phyloP scores from a whole-genome alignment of 2,888 invertebrate species.

The Trichogramma dendrolimi region DNA sequence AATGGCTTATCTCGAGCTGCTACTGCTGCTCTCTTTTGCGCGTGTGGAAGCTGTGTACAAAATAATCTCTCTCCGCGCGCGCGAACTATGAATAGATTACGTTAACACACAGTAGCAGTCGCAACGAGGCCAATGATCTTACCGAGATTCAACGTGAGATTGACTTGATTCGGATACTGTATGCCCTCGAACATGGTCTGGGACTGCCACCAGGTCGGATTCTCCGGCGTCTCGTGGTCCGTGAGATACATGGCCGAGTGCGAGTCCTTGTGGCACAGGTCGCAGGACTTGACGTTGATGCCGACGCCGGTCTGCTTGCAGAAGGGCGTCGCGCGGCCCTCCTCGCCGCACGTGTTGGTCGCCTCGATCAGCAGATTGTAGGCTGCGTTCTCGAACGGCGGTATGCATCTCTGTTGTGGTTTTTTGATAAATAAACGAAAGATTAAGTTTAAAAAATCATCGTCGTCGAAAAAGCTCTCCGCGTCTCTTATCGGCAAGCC shows the following conservation, averaged over 20 bases:
- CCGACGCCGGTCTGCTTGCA: constrained; percentile 90
- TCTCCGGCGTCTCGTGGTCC: constrained; percentile 83
- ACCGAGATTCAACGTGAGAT: constrained; percentile 86
- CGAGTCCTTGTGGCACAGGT: constrained; percentile 66
- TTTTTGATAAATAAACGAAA: no score
- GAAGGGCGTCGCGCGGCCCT: constrained; percentile 69
- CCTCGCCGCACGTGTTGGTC: constrained; percentile 92
- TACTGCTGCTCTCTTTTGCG: no score
- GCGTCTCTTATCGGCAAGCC: no score
- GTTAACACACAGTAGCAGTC: neutral
- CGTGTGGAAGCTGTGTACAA: no score
- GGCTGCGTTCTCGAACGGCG: constrained; percentile 95
- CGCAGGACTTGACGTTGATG: constrained; percentile 72
- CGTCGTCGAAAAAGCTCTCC: no score
- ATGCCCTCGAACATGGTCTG: constrained; percentile 95
- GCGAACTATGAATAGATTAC: constrained; percentile 28
- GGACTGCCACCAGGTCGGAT: constrained; percentile 96
- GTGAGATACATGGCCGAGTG: constrained; percentile 78
- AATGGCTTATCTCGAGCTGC: no score
- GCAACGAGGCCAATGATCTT: constrained; percentile 38
- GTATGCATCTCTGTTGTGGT: constrained; percentile 86
- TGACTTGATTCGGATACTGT: constrained; percentile 87
- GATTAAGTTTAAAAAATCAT: no score
- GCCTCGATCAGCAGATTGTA: constrained; percentile 84
- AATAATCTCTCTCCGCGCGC: neutral